Evolutionary conservation across 2,888 invertebrate genomes (phyloP), one percentile per base, ranked within the genome.

Genomic region (Ypsolopha sequella): DNA sequence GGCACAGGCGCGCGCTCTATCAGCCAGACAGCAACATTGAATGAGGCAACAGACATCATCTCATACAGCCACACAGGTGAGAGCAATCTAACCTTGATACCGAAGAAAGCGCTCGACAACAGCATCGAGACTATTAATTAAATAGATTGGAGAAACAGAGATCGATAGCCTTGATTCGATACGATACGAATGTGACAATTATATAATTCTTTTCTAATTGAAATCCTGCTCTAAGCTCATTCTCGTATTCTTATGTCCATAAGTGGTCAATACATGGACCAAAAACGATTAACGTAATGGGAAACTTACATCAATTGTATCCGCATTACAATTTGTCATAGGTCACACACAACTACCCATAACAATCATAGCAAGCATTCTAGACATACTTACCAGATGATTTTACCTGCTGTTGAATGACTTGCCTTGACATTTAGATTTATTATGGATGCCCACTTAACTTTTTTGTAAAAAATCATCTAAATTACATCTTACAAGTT

Each of bases 21-120:
- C 14, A 43, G 33, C 24, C 24, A 24, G 24, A 2, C 24, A 24
- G 24, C 24, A 24, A 24, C 24, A 24, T 3, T 24, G 43, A 3
- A 36, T 13, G 36, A 38, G 10, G 38, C 14, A 48, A 14, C 38
- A 36, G 14, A 24, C 38, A 24, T 24, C 48, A 38, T 14, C 38
- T 38, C 24, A 6, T 43, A 6, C 43, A 50, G 59, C 60, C 59
- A 60, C 59, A 60, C 65, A 58, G 68, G 80, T 73, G 79, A 78
- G 77, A 80, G 76, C 68, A 66, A 59, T 58, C 60, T 69, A 76
- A 76, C 77, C 76, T 79, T 78, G 76, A 76, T 76, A 73, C 64
- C 64, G 70, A 82, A 76, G 84, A 84, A 84, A 84, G 84, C 80
- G 76, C 52, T 63, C 69, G 70, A 66, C 67, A 72, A 13, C 8